Percentiles rank a stretch among this genome's conserved stretches.
These are phyloP conservation scores for Bursaphelenchus mucronatus DNA, from an alignment of 1,140 invertebrate species.

Conservation along the genomic window DNA sequence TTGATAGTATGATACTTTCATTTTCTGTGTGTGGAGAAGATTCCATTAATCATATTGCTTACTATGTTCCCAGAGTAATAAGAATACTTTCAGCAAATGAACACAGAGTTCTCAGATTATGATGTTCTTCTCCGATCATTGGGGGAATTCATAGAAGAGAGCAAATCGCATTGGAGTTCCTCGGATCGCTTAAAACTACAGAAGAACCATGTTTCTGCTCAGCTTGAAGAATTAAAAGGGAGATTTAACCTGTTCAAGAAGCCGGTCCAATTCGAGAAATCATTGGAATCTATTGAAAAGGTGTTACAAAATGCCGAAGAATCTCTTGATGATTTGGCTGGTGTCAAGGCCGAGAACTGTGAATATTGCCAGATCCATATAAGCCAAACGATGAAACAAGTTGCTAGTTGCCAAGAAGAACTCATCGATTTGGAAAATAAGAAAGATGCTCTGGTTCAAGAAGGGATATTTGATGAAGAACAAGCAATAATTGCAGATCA, in stretches of 20 bases:
- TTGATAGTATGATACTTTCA: too few relatives aligned
- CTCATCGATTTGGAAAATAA: constrained; percentile 37
- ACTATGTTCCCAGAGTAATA: not conserved
- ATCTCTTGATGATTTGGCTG: constrained; percentile 48
- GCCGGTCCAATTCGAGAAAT: constrained; percentile 49
- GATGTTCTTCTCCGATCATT: constrained; percentile 44
- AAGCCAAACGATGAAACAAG: constrained; percentile 34
- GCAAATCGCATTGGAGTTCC: constrained; percentile 44
- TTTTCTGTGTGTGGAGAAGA: too few relatives aligned
- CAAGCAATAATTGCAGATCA: constrained; percentile 27
- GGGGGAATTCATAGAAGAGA: constrained; percentile 42
- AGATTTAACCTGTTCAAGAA: constrained; percentile 57
- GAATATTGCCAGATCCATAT: constrained; percentile 45
- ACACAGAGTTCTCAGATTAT: constrained; percentile 49
- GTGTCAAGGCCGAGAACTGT: constrained; percentile 47
- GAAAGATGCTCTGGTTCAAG: constrained; percentile 46
- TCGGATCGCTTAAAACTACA: constrained; percentile 49
- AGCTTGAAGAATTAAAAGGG: constrained; percentile 43
- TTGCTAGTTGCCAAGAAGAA: constrained; percentile 28
- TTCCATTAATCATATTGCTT: too few relatives aligned
- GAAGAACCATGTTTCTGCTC: constrained; percentile 47
- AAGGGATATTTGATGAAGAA: constrained; percentile 43
- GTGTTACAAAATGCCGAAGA: constrained; percentile 44
- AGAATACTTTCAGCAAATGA: constrained; percentile 48
- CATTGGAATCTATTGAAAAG: constrained; percentile 38